A percentile compares a stretch with the other conserved stretches of the same genome.
Evolutionary conservation across 2,888 invertebrate genomes (phyloP).

Genomic region (Andrena trimmerana): DNA sequence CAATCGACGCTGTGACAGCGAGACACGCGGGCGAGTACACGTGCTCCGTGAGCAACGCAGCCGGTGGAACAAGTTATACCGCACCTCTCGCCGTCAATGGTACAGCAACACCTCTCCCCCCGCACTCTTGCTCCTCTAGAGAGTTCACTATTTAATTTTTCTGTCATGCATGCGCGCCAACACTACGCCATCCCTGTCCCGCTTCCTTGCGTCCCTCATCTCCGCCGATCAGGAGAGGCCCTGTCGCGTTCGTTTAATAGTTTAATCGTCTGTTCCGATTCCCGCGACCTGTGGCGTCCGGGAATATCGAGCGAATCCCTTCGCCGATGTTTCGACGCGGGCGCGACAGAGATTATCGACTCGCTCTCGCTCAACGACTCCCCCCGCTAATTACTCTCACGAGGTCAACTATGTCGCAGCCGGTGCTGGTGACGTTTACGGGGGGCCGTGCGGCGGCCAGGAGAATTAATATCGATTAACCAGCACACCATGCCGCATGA

Average conservation of each 20-base stretch:
- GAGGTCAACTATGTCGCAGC: not conserved
- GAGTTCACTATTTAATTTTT: conserved; percentile 11
- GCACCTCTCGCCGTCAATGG: conserved; percentile 89
- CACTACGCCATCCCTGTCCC: not conserved
- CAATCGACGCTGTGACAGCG: conserved; percentile 89
- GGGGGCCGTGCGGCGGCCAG: not conserved
- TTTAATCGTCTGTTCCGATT: not conserved
- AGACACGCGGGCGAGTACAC: conserved; percentile 89
- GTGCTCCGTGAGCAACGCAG: conserved; percentile 88
- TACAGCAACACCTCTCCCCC: conserved; percentile 74
- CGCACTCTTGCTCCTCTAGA: conserved; percentile 3
- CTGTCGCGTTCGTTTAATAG: conserved; percentile 7
- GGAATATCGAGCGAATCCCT: conserved; percentile 6
- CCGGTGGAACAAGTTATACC: conserved; percentile 88
- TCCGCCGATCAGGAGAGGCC: conserved; percentile 11
- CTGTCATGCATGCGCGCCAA: conserved; percentile 41
- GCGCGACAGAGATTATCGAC: conserved; percentile 7
- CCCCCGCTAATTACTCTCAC: not conserved
- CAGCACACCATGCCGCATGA: not conserved
- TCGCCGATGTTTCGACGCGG: not conserved
- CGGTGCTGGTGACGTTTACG: not conserved
- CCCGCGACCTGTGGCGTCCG: not conserved
- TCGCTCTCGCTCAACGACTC: not conserved
- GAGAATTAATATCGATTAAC: conserved; percentile 13
- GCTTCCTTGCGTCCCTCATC: conserved; percentile 11